Base-by-base conservation (phyloP, 1,140 invertebrate genomes). In the Neotoxoptera formosana region DNA sequence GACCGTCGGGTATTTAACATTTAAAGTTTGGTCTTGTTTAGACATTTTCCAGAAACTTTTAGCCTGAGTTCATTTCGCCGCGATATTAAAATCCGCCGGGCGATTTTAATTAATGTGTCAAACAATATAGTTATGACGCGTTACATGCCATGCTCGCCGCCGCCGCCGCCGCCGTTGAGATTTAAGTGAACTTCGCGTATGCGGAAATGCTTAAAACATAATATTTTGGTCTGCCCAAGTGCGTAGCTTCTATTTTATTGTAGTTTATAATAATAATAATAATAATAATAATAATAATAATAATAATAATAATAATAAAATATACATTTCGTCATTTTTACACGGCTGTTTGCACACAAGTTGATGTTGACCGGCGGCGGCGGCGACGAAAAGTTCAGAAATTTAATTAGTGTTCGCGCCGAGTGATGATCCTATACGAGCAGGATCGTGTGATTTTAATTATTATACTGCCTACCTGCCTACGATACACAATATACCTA, bases 51-150 rank as follows among this genome's bases (percentile, higher is more conserved):
- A 25, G 34, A 51, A 91, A 91, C 90, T 91, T 91, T 91, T 51
- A 45, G 48, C 11, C 11, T 48, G 36, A 34, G 91, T 86, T 93
- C 81, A 53, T 93, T 93, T 93, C 34, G 48, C 21, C 47, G 36
- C 48, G 76, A 93, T 93, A 93, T 84, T 84, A 93, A 93, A 92
- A 53, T 84, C 34, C 36, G 21, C 91, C 7, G 53, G 45, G 11
- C 25, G 53, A 48, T 93, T 93, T 93, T 93, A 93, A 84, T 93
- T 93, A 93, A 93, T 84, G 91, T 84, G 91, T 93, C 91, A 93
- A 93, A 93, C 47, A 83, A 92, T 83, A 83, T 83, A 83, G 90
- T 51, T 48, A 92, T 92, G 47, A 83, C 67, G 90, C 67, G 48
- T 56, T 92, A 92, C 45, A 92, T 48, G 20, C 41, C 41, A 91